Percentiles rank a stretch among this genome's conserved stretches.
These are phyloP conservation scores for Gobionotothen gibberifrons DNA, from an alignment of 2,797 vertebrate genomes.

Conservation along the genomic window DNA sequence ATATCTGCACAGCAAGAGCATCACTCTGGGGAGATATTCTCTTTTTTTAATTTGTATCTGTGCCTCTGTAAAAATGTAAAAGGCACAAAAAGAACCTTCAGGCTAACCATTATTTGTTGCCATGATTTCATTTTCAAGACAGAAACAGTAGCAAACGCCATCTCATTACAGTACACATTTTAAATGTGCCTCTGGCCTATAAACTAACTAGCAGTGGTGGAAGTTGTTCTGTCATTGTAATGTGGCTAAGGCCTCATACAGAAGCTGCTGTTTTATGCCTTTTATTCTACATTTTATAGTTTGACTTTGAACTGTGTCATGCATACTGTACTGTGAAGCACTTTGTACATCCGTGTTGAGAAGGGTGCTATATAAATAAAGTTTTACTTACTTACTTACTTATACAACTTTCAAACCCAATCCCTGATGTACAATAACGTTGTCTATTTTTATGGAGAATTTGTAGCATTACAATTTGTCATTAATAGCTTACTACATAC, in stretches of 20 bases:
- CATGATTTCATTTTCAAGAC: constrained; percentile 60
- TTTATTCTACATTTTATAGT: no score
- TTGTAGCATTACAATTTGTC: neutral
- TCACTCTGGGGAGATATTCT: constrained; percentile 41
- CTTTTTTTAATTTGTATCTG: constrained; percentile 41
- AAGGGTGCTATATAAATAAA: no score
- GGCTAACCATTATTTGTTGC: constrained; percentile 57
- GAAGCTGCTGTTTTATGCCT: no score
- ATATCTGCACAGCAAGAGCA: constrained; percentile 23
- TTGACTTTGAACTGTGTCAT: no score
- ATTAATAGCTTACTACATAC: neutral
- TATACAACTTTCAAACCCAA: constrained; percentile 29
- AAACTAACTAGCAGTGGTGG: constrained; percentile 22
- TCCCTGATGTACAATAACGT: constrained; percentile 4
- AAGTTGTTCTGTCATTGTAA: constrained; percentile 26
- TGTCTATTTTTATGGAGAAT: neutral
- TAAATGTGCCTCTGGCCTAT: constrained; percentile 41
- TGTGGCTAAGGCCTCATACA: constrained; percentile 8
- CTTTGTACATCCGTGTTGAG: no score
- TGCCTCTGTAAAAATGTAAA: constrained; percentile 31
- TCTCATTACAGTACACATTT: constrained; percentile 55
- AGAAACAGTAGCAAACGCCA: constrained; percentile 47
- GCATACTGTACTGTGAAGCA: no score
- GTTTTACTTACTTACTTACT: no score
- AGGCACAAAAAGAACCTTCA: constrained; percentile 41